Conservation (phyloP, 2,888 invertebrate species). For the Acanthopleura granulata region DNA sequence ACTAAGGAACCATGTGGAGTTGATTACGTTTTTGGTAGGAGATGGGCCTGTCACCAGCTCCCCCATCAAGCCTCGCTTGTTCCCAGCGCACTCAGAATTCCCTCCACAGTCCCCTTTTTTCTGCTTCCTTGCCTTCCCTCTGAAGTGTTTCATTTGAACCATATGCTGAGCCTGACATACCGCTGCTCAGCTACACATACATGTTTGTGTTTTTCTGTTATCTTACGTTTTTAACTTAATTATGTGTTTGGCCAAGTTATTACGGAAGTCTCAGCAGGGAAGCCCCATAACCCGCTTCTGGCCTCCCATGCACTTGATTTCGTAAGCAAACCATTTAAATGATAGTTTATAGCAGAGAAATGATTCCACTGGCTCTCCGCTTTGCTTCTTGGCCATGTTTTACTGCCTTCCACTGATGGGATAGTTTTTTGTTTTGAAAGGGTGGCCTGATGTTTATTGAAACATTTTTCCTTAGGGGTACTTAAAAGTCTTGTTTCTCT, state of each 20-base stretch:
- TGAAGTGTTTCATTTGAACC: slow-evolving; percentile 4
- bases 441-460: too few relatives aligned
- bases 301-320: background rate
- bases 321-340: too few relatives aligned
- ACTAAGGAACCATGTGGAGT: background rate
- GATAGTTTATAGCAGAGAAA: too few relatives aligned
- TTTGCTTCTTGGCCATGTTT: too few relatives aligned
- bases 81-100: too few relatives aligned
- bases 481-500: too few relatives aligned
- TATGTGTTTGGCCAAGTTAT: background rate
- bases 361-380: too few relatives aligned
- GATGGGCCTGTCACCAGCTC: slow-evolving; percentile 1
- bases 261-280: slow-evolving; percentile 1
- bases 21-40: background rate
- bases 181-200: too few relatives aligned
- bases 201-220: too few relatives aligned
- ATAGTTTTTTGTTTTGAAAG: too few relatives aligned
- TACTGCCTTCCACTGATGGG: too few relatives aligned
- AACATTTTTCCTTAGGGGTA: too few relatives aligned
- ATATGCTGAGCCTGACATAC: background rate
- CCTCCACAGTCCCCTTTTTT: background rate
- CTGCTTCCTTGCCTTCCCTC: slow-evolving; percentile 3
- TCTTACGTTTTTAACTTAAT: background rate
- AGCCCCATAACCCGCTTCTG: background rate
- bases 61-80: background rate